Evolutionary conservation across 2,797 vertebrate species (phyloP).

Genomic region (Pseudocheirus occidentalis): DNA sequence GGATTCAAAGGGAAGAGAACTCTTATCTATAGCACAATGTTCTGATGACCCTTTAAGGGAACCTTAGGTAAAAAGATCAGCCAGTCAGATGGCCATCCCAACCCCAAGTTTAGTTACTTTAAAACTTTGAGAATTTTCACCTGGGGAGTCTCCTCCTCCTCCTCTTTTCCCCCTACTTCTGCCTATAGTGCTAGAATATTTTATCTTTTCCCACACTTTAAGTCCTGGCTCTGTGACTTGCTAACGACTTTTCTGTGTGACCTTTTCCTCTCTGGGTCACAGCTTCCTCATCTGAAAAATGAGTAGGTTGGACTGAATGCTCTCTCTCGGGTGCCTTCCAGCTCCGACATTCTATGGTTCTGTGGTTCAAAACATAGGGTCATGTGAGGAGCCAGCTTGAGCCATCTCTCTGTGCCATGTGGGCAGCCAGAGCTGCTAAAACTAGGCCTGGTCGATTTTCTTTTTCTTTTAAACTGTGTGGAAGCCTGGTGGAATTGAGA

Average conservation of each 20-base stretch:
- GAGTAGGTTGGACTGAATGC: background rate
- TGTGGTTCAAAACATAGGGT: background rate
- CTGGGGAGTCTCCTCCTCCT: background rate
- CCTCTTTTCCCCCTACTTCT: background rate
- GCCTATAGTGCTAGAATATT: background rate
- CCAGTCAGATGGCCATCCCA: background rate
- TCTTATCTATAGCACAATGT: background rate
- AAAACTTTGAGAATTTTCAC: background rate
- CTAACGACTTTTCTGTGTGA: background rate
- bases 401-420: background rate
- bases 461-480: background rate
- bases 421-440: background rate
- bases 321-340: background rate
- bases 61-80: background rate
- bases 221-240: background rate
- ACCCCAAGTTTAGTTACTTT: background rate
- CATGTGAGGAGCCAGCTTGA: background rate
- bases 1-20: background rate
- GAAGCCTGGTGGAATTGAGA: background rate
- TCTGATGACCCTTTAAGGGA: background rate
- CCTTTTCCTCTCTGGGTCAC: background rate
- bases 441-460: background rate
- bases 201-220: background rate
- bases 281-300: constrained; percentile 1
- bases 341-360: background rate